A percentile compares a stretch with the other conserved stretches of the same genome.
Conservation (phyloP, 2,888 invertebrate species). For the Chloroclystis v-ata region DNA sequence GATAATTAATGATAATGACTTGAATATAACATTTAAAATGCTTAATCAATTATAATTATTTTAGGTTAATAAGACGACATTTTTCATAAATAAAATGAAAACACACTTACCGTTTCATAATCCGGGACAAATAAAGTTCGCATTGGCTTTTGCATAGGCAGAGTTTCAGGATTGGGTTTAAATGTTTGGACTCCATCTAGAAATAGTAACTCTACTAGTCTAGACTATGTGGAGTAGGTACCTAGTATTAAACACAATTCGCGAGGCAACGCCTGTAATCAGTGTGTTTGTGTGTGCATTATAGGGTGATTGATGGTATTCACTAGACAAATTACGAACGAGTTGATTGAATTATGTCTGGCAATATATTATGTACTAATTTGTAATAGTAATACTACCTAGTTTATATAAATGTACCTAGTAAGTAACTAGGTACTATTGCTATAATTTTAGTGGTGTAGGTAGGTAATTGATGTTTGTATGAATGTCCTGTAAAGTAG, state of each 20-base stretch:
- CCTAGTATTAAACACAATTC: conserved; percentile 27
- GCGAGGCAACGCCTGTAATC: conserved; percentile 33
- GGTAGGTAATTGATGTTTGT: background rate
- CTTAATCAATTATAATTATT: background rate
- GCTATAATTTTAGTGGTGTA: too few relatives aligned
- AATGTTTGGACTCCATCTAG: conserved; percentile 8
- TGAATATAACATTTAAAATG: too few relatives aligned
- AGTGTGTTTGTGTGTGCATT: conserved; percentile 22
- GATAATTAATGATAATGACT: too few relatives aligned
- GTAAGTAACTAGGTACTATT: too few relatives aligned
- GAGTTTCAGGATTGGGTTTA: conserved; percentile 1
- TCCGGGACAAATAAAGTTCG: conserved; percentile 37
- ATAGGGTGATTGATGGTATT: conserved; percentile 1
- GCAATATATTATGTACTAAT: too few relatives aligned
- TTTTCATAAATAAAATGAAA: background rate
- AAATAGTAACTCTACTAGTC: background rate
- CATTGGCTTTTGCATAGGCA: conserved; percentile 42
- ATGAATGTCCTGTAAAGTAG: background rate
- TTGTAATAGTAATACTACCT: too few relatives aligned
- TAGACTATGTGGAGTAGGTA: conserved; percentile 6
- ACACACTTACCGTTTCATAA: conserved; percentile 38
- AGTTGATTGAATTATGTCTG: too few relatives aligned
- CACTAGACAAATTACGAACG: too few relatives aligned
- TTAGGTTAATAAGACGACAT: background rate
- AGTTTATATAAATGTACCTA: too few relatives aligned